Base-by-base conservation (phyloP, 1,140 invertebrate genomes). In the Pachypeltis micranthus region DNA sequence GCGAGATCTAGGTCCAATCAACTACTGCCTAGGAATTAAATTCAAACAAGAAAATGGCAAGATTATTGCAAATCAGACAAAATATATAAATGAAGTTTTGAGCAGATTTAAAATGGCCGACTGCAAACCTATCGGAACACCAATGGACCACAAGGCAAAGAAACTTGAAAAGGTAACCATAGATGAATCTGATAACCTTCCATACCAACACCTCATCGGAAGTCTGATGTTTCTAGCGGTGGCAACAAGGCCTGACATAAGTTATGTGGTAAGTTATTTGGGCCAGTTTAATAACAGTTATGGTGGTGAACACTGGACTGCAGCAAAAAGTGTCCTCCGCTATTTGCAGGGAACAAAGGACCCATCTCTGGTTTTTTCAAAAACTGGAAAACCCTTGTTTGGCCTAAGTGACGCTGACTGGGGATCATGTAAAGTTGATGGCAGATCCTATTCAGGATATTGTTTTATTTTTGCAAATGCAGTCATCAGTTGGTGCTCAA, bases 131-230 rank as follows among this genome's bases (percentile, higher is more conserved):
- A n/a, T n/a, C n/a, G n/a, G n/a, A n/a, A n/a, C n/a, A n/a, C n/a
- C n/a, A n/a, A n/a, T n/a, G n/a, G n/a, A n/a, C n/a, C n/a, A n/a
- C n/a, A n/a, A n/a, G n/a, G n/a, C n/a, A n/a, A n/a, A n/a, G n/a
- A n/a, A n/a, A n/a, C n/a, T n/a, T n/a, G n/a, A n/a, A n/a, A n/a
- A n/a, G n/a, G n/a, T n/a, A n/a, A n/a, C n/a, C n/a, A n/a, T n/a
- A n/a, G n/a, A n/a, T n/a, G n/a, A n/a, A n/a, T n/a, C n/a, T n/a
- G 47, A 51, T 51, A 51, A 51, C 47, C 47, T 51, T 51, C 47
- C 47, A 7, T 51, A 51, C 23, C 47, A 51, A 51, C 12, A 51
- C 47, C 47, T 51, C 21, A 51, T 51, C 23, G 47, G 47, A 10
- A 51, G 47, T 21, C 21, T 51, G 47, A 51, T 51, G 47, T 51